Conservation (phyloP, 2,797 vertebrate species). For the Nasua narica region DNA sequence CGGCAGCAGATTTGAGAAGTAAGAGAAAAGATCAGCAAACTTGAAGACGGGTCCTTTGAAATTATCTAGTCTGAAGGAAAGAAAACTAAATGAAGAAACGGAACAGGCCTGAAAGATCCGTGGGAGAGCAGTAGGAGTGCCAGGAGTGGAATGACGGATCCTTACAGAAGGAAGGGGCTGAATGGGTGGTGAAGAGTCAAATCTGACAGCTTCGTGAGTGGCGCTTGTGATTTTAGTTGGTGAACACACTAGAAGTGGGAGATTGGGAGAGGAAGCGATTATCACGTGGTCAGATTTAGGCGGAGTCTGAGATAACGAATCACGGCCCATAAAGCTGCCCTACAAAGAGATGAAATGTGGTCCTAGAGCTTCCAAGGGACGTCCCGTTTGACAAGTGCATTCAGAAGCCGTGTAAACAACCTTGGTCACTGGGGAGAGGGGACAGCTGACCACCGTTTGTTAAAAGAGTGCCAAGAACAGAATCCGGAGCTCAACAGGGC, state of each 20-base stretch:
- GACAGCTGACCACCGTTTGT: not conserved
- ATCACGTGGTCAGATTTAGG: not conserved
- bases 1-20: not conserved
- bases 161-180: not conserved
- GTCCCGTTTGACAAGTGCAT: not conserved
- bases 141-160: not conserved
- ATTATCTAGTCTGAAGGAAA: not conserved
- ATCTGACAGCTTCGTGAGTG: not conserved
- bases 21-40: not conserved
- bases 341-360: not conserved
- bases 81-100: not conserved
- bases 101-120: not conserved
- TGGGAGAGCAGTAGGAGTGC: not conserved
- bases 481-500: accelerated
- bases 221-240: not conserved
- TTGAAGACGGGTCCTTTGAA: not conserved
- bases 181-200: not conserved
- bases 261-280: not conserved
- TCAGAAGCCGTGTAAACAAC: not conserved
- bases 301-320: not conserved
- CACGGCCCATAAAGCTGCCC: not conserved
- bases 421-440: not conserved
- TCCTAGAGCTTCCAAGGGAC: not conserved
- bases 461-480: not conserved
- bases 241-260: not conserved